Evolutionary conservation across 30 jellyfish, hydroid and myxozoan species (phyloP), one percentile per base, ranked within the genome.

Genomic region (Turritopsis rubra): DNA sequence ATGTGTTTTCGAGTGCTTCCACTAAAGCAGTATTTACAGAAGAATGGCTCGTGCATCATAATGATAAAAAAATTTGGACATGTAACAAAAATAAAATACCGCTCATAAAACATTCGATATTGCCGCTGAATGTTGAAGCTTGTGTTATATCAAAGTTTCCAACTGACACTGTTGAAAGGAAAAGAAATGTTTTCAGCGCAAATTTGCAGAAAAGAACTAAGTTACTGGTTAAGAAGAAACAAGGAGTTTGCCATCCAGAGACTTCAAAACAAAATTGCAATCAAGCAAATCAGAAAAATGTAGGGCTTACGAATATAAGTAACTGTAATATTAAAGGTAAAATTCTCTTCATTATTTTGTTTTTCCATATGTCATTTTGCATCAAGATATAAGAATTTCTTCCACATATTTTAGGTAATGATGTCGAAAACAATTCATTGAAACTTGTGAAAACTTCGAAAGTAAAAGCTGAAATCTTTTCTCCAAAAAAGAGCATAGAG

Each of bases 131-230:
- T 23, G 77, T 68, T 23, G 77, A 68, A 19, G 77, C 77, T 7
- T 68, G 77, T 68, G 30, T 68, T 8, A 68, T 68, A 68, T 23
- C 77, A n/a, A 19, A 68, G 17, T n/a, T 27, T 68, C 28, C 28
- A 68, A 68, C 30, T n/a, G 77, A 68, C 19, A 23, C 28, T 7
- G 21, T 23, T 68, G 21, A 0, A 19, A 23, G 28, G 19, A 68
- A 68, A 68, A 68, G 77, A 19, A 68, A 68, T 68, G 30, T 19
- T 68, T 68, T n/a, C 30, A 68, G 77, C 19, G 77, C 77, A 68
- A 68, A 68, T 19, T 27, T 9, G 28, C 19, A 7, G 77, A 27
- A 68, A 1, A 68, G 21, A 1, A 68, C 28, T 0, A 68, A 68
- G 77, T 68, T 68, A 19, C 60, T 41, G 60, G 60, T 41, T 41